phyloP scores from a whole-genome alignment of 92 coral and sea anemone genomes.

The Phenganax subtilis region DNA sequence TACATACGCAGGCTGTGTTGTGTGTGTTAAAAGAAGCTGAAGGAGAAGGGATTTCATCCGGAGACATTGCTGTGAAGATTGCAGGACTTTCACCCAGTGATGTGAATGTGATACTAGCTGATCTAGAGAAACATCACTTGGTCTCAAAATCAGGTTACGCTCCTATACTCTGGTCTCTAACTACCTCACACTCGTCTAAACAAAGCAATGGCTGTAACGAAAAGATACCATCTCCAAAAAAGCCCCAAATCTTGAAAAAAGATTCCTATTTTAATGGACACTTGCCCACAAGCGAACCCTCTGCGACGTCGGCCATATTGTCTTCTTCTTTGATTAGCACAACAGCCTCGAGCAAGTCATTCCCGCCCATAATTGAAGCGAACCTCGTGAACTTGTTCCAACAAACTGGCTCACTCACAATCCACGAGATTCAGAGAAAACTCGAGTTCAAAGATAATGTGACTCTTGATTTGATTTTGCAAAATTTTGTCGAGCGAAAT shows the following conservation, averaged over 20 bases:
- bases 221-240: background rate
- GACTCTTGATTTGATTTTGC: background rate
- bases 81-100: constrained; percentile 32
- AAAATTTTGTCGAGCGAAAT: constrained; percentile 5
- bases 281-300: constrained; percentile 6
- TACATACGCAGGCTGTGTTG: constrained; percentile 6
- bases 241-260: background rate
- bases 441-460: constrained; percentile 15
- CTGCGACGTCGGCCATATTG: constrained; percentile 32
- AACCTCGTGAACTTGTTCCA: constrained; percentile 27
- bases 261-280: constrained; percentile 17
- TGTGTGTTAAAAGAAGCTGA: background rate
- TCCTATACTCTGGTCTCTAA: constrained; percentile 26
- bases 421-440: background rate
- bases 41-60: constrained; percentile 23
- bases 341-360: constrained; percentile 1
- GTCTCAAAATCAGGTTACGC: constrained; percentile 31
- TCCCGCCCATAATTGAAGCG: constrained; percentile 12
- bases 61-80: constrained; percentile 12
- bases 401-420: constrained; percentile 5
- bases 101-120: background rate
- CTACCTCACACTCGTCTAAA: background rate
- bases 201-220: background rate
- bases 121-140: constrained; percentile 20
- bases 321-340: constrained; percentile 8